Base-by-base conservation (phyloP, 2,113 vertebrate species). In the Plestiodon gilberti region DNA sequence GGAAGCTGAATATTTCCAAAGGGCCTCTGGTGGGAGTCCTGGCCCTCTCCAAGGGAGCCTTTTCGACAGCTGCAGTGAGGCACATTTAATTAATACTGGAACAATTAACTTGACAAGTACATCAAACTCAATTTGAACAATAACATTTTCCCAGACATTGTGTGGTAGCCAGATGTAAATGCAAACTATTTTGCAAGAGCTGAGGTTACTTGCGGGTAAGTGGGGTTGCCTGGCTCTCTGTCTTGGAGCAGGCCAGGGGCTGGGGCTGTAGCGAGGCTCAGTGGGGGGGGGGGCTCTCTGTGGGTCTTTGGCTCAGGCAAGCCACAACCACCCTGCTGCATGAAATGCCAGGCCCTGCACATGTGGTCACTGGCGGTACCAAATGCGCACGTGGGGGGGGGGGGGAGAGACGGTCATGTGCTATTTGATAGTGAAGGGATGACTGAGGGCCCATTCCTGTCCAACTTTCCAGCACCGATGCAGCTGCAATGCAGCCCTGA, bases 111-210 rank as follows among this genome's bases (percentile, higher is more conserved):
- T 93, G 95, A 96, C 52, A 89, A 95, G 90, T 89, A 87, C 90
- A 93, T 95, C 96, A 93, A 95, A 94, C 92, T 94, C 94, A 14
- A 92, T 94, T 91, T 92, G 88, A 93, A 57, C 82, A 83, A 85
- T 92, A 94, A 91, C 89, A 9, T 94, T 94, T 94, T 94, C 91
- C 93, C 86, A 91, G 90, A 88, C 91, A 40, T 81, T 93, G 85
- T 88, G 91, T 96, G 96, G 94, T 83, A 91, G 93, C 95, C 96
- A 96, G 94, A 95, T 96, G 96, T 93, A 93, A 88, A n/a, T n/a
- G 23, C 84, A 87, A 91, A 40, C 90, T 87, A 84, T 64, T 75
- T 43, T 86, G 73, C 89, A 83, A 84, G 87, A 84, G 82, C 89
- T 90, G 92, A 94, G 92, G 92, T 93, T 94, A 64, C 95, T 95